phyloP scores from a whole-genome alignment of 2,113 vertebrate genomes.

The Zosterops japonicus region DNA sequence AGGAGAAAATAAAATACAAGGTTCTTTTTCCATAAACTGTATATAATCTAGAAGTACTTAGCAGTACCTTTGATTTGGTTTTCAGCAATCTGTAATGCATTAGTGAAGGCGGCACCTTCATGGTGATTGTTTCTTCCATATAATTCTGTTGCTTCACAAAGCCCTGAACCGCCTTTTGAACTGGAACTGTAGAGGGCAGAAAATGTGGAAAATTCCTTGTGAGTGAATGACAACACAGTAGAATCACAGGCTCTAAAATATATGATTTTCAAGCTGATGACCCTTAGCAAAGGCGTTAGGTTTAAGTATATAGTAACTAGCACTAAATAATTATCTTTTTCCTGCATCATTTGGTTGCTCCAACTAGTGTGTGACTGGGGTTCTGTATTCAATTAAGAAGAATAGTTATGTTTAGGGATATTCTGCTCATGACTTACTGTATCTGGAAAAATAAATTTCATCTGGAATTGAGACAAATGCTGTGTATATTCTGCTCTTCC shows the following conservation, averaged over 20 bases:
- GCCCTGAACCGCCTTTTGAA: conserved; percentile 35
- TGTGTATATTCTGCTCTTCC: neutral
- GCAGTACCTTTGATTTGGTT: conserved; percentile 41
- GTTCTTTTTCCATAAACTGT: neutral
- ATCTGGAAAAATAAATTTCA: neutral
- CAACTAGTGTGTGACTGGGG: neutral
- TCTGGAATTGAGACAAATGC: neutral
- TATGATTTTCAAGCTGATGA: neutral
- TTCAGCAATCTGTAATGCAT: conserved; percentile 20
- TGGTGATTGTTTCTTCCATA: conserved; percentile 50
- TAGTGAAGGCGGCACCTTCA: conserved; percentile 60
- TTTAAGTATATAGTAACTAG: neutral
- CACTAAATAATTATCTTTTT: neutral
- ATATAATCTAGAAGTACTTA: neutral
- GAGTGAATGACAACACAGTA: neutral
- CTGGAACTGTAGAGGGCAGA: conserved; percentile 59
- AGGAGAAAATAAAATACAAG: neutral
- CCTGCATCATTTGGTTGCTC: neutral
- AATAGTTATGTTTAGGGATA: neutral
- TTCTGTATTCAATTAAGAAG: conserved; percentile 6
- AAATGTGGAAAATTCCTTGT: neutral
- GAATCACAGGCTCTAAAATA: neutral
- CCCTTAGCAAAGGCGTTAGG: neutral
- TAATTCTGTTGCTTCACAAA: conserved; percentile 54
- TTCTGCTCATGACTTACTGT: neutral